Conservation (phyloP, 2,888 invertebrate genomes). For the Fabriciana adippe region DNA sequence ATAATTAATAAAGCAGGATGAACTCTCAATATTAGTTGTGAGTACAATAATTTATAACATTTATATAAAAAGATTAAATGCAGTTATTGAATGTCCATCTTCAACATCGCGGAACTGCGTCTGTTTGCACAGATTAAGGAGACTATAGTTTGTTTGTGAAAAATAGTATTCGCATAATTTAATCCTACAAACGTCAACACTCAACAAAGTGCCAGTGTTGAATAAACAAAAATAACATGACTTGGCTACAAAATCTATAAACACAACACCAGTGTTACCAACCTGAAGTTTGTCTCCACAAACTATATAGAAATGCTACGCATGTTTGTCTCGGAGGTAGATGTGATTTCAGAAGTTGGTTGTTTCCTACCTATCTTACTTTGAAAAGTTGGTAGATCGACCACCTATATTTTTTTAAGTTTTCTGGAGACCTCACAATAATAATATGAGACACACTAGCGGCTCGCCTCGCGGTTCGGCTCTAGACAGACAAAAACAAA, state of each 20-base stretch:
- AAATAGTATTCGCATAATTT: constrained; percentile 31
- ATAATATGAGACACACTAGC: too few relatives aligned
- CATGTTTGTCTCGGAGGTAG: too few relatives aligned
- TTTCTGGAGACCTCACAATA: too few relatives aligned
- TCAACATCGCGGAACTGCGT: constrained; percentile 7
- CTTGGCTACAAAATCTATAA: constrained; percentile 9
- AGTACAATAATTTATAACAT: background rate
- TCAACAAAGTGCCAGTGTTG: background rate
- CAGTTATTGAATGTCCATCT: constrained; percentile 17
- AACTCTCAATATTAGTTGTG: background rate
- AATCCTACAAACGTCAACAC: constrained; percentile 25
- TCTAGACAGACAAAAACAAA: too few relatives aligned
- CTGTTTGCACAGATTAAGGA: too few relatives aligned
- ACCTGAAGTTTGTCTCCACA: too few relatives aligned
- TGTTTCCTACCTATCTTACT: too few relatives aligned
- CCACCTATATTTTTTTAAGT: too few relatives aligned
- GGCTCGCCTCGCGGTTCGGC: too few relatives aligned
- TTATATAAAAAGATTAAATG: background rate
- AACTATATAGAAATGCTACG: too few relatives aligned
- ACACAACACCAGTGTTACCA: constrained; percentile 22
- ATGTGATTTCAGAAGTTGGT: too few relatives aligned
- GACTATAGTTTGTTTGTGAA: constrained; percentile 1
- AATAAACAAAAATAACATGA: constrained; percentile 17
- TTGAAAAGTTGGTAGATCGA: too few relatives aligned
- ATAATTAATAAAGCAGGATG: constrained; percentile 1